These are phyloP conservation scores for Parazoanthus swiftii DNA, from an alignment of 92 coral and sea anemone species.

Conservation along the genomic window DNA sequence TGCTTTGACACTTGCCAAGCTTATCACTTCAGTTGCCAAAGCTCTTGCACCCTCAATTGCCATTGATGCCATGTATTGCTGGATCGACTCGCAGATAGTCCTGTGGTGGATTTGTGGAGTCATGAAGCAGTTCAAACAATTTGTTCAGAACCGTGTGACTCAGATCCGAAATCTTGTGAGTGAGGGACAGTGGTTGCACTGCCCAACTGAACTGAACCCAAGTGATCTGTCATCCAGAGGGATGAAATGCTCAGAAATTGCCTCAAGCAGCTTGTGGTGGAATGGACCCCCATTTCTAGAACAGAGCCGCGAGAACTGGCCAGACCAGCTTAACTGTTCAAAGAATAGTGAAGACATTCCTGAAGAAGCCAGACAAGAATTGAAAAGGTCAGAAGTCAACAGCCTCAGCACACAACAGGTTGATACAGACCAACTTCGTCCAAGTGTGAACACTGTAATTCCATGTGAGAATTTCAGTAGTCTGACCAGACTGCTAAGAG, in stretches of 20 bases:
- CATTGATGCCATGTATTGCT: conserved; percentile 14
- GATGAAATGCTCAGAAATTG: conserved; percentile 35
- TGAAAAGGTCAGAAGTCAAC: not conserved
- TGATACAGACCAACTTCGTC: not conserved
- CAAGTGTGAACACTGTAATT: not conserved
- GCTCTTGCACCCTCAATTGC: conserved; percentile 19
- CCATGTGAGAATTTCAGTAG: conserved; percentile 33
- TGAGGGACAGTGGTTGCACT: conserved; percentile 39
- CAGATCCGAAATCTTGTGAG: conserved; percentile 40
- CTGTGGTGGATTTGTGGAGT: conserved; percentile 51
- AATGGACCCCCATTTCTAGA: conserved; percentile 30
- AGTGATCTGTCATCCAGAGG: conserved; percentile 51
- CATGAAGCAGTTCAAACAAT: conserved; percentile 41
- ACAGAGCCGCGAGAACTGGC: conserved; percentile 21
- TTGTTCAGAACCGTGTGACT: conserved; percentile 46
- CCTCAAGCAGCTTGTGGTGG: conserved; percentile 33
- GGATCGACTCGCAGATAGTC: conserved; percentile 50
- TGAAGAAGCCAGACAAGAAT: conserved; percentile 1
- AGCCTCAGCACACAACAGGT: conserved; percentile 19
- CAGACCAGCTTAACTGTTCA: not conserved
- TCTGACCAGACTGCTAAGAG: conserved; percentile 38
- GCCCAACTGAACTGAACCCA: conserved; percentile 47
- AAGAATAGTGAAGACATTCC: not conserved
- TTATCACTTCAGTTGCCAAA: conserved; percentile 24
- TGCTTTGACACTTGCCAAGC: conserved; percentile 47